These are phyloP conservation scores for Hydrocynus forskahlii DNA, from an alignment of 2,797 vertebrate species.

Conservation along the genomic window DNA sequence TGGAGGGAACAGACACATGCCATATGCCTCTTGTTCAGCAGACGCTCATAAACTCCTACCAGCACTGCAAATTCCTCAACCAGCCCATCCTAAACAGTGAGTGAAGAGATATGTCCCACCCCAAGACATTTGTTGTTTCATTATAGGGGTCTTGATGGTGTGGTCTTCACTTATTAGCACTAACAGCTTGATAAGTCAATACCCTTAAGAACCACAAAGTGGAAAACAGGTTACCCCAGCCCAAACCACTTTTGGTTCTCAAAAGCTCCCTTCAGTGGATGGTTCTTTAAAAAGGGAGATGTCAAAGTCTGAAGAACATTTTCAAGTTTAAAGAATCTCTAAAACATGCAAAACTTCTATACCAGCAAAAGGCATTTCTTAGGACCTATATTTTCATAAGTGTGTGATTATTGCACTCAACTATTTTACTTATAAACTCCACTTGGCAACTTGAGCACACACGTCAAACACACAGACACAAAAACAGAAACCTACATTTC, in stretches of 20 bases:
- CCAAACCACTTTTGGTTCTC: not conserved
- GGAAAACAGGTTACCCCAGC: no score
- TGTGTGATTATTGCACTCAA: not conserved
- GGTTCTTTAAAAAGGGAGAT: not conserved
- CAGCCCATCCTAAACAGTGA: not conserved
- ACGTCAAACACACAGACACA: not conserved
- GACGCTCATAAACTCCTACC: constrained; percentile 21
- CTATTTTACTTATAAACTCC: not conserved
- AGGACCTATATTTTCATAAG: no score
- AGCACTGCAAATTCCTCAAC: constrained; percentile 7
- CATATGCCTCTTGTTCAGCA: constrained; percentile 35
- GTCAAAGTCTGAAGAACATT: not conserved
- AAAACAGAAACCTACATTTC: not conserved
- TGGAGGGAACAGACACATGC: constrained; percentile 30
- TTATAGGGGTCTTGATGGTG: not conserved
- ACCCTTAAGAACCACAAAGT: no score
- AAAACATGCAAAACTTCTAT: not conserved
- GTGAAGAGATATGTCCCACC: not conserved
- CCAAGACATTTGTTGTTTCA: not conserved
- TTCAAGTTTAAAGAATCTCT: not conserved
- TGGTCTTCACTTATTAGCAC: no score
- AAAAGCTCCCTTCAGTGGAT: not conserved
- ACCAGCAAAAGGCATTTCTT: not conserved
- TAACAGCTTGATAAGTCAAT: no score
- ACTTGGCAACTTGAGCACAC: constrained; percentile 2